These are phyloP conservation scores for Origma solitaria DNA, from an alignment of 2,113 vertebrate genomes.

Conservation along the genomic window DNA sequence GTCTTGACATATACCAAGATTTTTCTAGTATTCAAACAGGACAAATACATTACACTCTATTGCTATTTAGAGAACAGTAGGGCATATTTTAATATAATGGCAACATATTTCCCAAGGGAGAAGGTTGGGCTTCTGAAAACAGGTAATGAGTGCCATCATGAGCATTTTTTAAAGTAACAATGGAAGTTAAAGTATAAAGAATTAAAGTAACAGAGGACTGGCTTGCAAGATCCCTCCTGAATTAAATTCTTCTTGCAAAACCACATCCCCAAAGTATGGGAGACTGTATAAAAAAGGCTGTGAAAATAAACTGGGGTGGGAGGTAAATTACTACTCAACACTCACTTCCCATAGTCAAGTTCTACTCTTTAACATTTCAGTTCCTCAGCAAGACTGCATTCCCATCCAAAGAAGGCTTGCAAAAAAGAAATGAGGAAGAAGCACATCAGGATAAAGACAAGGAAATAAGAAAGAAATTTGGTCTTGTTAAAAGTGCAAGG, in stretches of 20 bases:
- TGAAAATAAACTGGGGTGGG: background rate
- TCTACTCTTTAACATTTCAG: background rate
- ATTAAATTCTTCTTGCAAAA: background rate
- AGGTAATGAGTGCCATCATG: background rate
- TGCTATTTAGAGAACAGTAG: background rate
- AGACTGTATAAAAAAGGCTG: background rate
- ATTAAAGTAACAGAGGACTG: background rate
- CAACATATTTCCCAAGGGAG: background rate
- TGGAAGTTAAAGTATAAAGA: too few species aligned
- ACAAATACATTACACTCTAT: background rate
- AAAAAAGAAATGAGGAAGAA: background rate
- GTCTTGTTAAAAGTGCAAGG: background rate
- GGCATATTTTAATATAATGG: background rate
- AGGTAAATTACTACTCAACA: background rate
- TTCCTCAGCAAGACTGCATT: background rate
- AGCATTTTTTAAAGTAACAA: background rate
- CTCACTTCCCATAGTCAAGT: background rate
- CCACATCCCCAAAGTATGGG: background rate
- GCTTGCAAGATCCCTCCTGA: background rate
- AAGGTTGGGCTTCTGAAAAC: background rate
- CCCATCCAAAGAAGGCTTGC: background rate
- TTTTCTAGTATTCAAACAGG: background rate
- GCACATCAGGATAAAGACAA: rapidly evolving
- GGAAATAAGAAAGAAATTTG: background rate
- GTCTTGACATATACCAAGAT: background rate